Conservation (phyloP, 2,888 invertebrate species). For the Timema podura region DNA sequence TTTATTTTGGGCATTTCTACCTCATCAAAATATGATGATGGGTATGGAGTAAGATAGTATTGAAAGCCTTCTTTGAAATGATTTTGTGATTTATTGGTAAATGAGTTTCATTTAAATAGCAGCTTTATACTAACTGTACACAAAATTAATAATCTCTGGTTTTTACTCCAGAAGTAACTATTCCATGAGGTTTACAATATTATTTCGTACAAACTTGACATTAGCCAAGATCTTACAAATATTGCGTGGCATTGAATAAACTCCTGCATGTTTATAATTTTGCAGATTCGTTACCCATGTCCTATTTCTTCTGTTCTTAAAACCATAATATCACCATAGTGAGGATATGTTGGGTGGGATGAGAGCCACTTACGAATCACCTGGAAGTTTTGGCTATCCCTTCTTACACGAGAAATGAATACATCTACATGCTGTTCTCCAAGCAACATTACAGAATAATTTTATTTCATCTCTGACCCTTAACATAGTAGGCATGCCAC, state of each 20-base stretch:
- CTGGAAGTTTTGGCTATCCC: background rate
- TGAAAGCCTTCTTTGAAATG: background rate
- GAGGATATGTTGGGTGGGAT: background rate
- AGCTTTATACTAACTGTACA: background rate
- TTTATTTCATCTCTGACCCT: background rate
- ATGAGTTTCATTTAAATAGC: background rate
- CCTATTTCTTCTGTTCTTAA: background rate
- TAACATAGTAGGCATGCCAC: background rate
- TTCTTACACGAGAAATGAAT: background rate
- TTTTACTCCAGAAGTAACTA: background rate
- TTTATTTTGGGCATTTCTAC: background rate
- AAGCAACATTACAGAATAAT: background rate
- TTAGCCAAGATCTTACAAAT: background rate
- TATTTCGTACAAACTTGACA: background rate
- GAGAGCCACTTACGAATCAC: background rate
- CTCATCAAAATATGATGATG: background rate
- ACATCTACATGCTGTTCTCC: background rate
- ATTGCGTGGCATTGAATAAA: background rate
- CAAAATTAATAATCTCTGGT: background rate
- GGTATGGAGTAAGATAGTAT: background rate
- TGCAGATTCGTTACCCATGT: background rate
- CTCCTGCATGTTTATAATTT: background rate
- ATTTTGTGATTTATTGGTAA: background rate
- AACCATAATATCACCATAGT: background rate
- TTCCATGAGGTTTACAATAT: background rate